phyloP scores from a whole-genome alignment of 2,888 invertebrate species.

The Xylocampa areola region DNA sequence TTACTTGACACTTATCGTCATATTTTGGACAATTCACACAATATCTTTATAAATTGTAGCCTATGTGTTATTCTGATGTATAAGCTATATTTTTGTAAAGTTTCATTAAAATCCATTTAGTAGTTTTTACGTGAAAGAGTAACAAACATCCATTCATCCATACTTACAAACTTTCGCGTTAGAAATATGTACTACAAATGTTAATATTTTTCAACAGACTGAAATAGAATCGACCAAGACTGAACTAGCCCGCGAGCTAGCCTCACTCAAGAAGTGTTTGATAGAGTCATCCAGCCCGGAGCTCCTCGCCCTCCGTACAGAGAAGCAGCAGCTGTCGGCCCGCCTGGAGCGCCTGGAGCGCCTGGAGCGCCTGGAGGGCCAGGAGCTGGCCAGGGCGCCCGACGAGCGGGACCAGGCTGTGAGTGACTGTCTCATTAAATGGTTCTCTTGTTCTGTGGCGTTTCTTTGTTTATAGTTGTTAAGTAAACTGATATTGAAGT shows the following conservation, averaged over 20 bases:
- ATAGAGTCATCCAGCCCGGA: constrained; percentile 69
- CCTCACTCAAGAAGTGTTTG: constrained; percentile 78
- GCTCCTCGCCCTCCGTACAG: constrained; percentile 68
- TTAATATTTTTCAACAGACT: constrained; percentile 65
- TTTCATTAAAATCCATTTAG: too few relatives aligned
- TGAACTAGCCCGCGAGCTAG: constrained; percentile 79
- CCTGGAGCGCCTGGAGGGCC: too few relatives aligned
- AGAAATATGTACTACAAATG: too few relatives aligned
- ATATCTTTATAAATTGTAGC: too few relatives aligned
- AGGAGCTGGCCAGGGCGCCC: constrained; percentile 14
- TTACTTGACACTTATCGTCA: too few relatives aligned
- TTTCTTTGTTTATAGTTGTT: constrained; percentile 37
- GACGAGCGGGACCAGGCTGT: constrained; percentile 82
- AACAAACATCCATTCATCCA: too few relatives aligned
- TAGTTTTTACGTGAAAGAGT: too few relatives aligned
- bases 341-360: constrained; percentile 55
- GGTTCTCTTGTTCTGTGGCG: constrained; percentile 32
- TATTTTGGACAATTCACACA: too few relatives aligned
- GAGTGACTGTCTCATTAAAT: constrained; percentile 64
- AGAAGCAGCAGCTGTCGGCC: constrained; percentile 61
- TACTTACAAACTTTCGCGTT: too few relatives aligned
- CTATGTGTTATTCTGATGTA: too few relatives aligned
- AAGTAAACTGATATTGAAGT: not conserved
- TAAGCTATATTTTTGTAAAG: too few relatives aligned
- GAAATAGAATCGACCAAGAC: constrained; percentile 85